phyloP scores from a whole-genome alignment of 2,797 vertebrate species.

The Intellagama lesueurii region DNA sequence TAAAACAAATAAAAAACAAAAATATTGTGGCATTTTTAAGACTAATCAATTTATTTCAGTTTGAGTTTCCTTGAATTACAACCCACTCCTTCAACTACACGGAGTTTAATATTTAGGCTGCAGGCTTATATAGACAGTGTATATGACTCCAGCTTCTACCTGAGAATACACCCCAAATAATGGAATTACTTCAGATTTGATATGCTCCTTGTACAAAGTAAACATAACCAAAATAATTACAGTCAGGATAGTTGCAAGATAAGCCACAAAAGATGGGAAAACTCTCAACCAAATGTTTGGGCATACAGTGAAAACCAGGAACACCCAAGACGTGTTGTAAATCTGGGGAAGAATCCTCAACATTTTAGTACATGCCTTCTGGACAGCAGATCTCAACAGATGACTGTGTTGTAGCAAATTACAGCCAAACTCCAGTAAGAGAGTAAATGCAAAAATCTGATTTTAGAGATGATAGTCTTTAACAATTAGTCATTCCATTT shows the following conservation, averaged over 20 bases:
- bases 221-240: background rate
- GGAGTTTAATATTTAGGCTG: no score
- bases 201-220: background rate
- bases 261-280: background rate
- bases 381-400: background rate
- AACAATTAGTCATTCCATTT: slow-evolving; percentile 5
- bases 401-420: slow-evolving; percentile 41
- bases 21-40: no score
- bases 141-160: background rate
- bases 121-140: background rate
- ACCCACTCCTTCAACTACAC: no score
- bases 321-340: background rate
- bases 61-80: no score
- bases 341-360: background rate
- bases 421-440: slow-evolving; percentile 15
- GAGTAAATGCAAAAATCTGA: background rate
- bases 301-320: background rate
- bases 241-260: background rate
- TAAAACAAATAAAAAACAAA: no score
- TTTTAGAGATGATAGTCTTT: slow-evolving; percentile 11
- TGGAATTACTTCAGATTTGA: slow-evolving; percentile 31
- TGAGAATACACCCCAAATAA: slow-evolving; percentile 5
- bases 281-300: background rate
- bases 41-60: no score
- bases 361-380: background rate